phyloP scores from a whole-genome alignment of 2,113 vertebrate species.

The Mirza zaza region DNA sequence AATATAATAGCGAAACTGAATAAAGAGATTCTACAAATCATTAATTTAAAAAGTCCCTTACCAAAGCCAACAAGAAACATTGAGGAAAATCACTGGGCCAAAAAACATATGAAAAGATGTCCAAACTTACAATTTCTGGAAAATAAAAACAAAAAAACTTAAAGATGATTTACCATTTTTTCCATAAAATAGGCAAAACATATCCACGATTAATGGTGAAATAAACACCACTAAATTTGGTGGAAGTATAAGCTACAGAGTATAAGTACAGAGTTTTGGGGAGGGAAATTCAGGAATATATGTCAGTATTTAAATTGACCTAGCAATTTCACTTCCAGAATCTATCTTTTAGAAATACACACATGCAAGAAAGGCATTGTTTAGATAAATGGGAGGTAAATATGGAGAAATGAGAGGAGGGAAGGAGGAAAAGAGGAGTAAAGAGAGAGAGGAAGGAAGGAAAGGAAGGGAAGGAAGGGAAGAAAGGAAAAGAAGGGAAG shows the following conservation, averaged over 20 bases:
- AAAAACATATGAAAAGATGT: neutral
- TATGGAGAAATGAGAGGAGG: neutral
- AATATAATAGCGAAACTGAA: neutral
- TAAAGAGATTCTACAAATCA: neutral
- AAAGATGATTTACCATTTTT: neutral
- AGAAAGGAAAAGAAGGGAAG: neutral
- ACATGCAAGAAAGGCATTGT: neutral
- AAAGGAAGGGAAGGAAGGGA: too few relatives aligned
- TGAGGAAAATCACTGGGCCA: neutral
- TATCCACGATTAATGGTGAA: neutral
- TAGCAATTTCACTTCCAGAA: neutral
- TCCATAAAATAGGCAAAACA: neutral
- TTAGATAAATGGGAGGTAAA: neutral
- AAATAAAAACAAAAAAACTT: neutral
- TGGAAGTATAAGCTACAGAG: neutral
- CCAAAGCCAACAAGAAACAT: neutral
- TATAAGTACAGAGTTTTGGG: neutral
- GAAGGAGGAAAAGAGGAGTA: too few relatives aligned
- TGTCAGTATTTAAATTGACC: neutral
- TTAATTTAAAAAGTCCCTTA: neutral
- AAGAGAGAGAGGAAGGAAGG: too few relatives aligned
- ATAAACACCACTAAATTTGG: neutral
- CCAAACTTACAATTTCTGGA: neutral
- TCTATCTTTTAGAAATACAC: neutral
- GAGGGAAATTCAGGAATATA: neutral